These are phyloP conservation scores for Psittacula echo DNA, from an alignment of 2,797 vertebrate genomes.

Conservation along the genomic window DNA sequence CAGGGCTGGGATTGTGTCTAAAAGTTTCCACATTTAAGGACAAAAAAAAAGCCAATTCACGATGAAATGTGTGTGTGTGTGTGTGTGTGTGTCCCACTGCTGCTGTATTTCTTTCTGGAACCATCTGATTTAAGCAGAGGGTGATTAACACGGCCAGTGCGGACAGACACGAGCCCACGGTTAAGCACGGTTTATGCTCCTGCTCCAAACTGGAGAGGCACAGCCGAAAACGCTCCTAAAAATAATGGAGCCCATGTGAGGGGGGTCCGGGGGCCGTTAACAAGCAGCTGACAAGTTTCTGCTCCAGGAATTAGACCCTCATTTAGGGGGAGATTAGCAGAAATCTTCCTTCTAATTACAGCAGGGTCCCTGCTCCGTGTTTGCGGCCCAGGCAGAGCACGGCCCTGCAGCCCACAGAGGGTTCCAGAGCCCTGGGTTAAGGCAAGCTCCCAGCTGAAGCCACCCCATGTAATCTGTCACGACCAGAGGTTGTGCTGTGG, in stretches of 20 bases:
- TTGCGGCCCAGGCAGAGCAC: not conserved
- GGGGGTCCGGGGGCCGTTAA: conserved; percentile 72
- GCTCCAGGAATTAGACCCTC: conserved; percentile 76
- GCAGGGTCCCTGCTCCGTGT: not conserved
- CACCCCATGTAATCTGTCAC: conserved; percentile 21
- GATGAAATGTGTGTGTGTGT: conserved; percentile 65
- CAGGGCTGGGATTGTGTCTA: conserved; percentile 82
- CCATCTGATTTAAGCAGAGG: conserved; percentile 59
- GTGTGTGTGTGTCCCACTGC: not conserved
- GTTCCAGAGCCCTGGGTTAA: not conserved
- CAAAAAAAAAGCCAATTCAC: conserved; percentile 69
- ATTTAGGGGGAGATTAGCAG: conserved; percentile 76
- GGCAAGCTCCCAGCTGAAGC: not conserved
- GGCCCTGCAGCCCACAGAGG: not conserved
- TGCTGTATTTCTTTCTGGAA: conserved; percentile 29
- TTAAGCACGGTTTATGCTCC: conserved; percentile 64
- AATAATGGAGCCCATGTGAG: conserved; percentile 27
- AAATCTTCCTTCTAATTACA: conserved; percentile 70
- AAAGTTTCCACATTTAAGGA: conserved; percentile 83
- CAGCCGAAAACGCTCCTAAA: not conserved
- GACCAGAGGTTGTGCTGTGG: not conserved
- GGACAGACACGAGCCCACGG: conserved; percentile 56
- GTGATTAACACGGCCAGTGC: conserved; percentile 61
- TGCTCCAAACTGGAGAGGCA: conserved; percentile 62
- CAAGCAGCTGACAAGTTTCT: conserved; percentile 81